A percentile compares a stretch with the other conserved stretches of the same genome.
Evolutionary conservation across 1,140 invertebrate species (phyloP).

Genomic region (Lordiphosa collinella): DNA sequence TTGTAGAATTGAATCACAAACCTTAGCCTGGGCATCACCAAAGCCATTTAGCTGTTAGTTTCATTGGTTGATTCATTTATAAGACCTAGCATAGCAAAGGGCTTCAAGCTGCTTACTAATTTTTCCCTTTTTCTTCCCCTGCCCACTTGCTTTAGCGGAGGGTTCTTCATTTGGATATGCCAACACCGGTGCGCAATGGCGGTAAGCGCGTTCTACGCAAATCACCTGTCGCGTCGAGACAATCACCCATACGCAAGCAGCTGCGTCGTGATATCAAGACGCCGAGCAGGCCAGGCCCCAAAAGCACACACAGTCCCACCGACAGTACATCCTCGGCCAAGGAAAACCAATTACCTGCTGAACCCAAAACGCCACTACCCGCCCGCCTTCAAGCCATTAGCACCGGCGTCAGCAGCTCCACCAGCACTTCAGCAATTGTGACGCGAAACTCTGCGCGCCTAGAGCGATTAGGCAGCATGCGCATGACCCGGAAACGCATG

Average conservation of each 20-base stretch:
- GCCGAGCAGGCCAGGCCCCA: not conserved
- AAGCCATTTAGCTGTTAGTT: no score
- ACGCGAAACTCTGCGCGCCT: conserved; percentile 52
- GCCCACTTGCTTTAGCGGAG: conserved; percentile 26
- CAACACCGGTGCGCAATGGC: conserved; percentile 57
- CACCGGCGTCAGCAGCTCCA: conserved; percentile 1
- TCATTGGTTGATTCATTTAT: no score
- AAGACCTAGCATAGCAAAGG: no score
- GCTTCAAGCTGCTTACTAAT: not conserved
- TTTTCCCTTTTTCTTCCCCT: not conserved
- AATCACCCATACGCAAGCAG: conserved; percentile 50
- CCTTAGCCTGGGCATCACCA: no score
- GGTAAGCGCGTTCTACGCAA: conserved; percentile 46
- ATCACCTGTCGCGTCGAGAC: conserved; percentile 11
- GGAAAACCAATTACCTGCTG: conserved; percentile 43
- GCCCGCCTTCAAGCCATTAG: not conserved
- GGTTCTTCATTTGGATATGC: conserved; percentile 37
- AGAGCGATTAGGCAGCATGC: conserved; percentile 23
- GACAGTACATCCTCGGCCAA: conserved; percentile 50
- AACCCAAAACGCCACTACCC: no score
- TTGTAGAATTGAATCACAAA: no score
- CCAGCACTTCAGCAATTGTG: conserved; percentile 25
- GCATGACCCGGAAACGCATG: conserved; percentile 60
- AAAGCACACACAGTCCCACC: conserved; percentile 43
- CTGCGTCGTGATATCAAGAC: conserved; percentile 36